Conservation (phyloP, 2,113 vertebrate species). For the Xyliphius kryptos region DNA sequence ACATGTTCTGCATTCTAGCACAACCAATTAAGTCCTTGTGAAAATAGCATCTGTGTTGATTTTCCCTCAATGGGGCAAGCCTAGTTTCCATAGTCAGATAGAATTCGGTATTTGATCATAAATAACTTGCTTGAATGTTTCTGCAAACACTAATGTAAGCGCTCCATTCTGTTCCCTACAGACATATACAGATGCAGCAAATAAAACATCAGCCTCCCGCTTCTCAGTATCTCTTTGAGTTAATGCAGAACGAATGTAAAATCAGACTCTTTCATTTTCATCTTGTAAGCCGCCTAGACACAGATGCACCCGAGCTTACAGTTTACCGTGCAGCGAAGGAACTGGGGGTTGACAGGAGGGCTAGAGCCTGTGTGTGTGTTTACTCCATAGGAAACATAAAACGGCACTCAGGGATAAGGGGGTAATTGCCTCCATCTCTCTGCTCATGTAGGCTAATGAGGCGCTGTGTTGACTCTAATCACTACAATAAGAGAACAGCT, state of each 20-base stretch:
- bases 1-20: too few species aligned
- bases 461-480: slow-evolving; percentile 72
- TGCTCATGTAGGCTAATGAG: slow-evolving; percentile 84
- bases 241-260: slow-evolving; percentile 66
- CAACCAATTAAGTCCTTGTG: too few species aligned
- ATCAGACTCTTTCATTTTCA: slow-evolving; percentile 56
- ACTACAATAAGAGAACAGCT: slow-evolving; percentile 51
- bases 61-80: too few species aligned
- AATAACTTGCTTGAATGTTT: slow-evolving; percentile 42
- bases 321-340: slow-evolving; percentile 50
- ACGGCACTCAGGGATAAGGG: slow-evolving; percentile 76
- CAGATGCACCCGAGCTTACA: slow-evolving; percentile 58
- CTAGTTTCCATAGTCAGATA: too few species aligned
- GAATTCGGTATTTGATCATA: too few species aligned
- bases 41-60: too few species aligned
- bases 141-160: slow-evolving; percentile 36
- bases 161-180: slow-evolving; percentile 33
- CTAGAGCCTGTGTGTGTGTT: slow-evolving; percentile 57
- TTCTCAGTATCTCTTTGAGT: slow-evolving; percentile 34
- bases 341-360: slow-evolving; percentile 23
- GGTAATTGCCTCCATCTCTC: slow-evolving; percentile 64
- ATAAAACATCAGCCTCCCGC: slow-evolving; percentile 37
- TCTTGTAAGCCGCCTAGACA: slow-evolving; percentile 65
- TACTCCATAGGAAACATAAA: slow-evolving; percentile 72
- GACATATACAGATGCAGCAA: slow-evolving; percentile 32